These are phyloP conservation scores for Melanogrammus aeglefinus DNA, from an alignment of 2,797 vertebrate species.

Conservation along the genomic window DNA sequence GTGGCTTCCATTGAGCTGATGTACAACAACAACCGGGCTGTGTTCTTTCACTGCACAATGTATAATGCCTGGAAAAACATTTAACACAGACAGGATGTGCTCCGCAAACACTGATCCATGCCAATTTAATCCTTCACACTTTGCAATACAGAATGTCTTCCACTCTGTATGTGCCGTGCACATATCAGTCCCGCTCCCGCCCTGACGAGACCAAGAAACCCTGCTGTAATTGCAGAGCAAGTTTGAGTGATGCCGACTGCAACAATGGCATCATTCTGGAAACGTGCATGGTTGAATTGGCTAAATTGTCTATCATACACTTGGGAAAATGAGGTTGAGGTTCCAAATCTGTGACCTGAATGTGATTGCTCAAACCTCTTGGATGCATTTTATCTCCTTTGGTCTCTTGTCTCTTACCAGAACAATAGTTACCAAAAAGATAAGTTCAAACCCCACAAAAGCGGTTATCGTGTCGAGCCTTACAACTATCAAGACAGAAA, in stretches of 20 bases:
- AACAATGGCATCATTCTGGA: background rate
- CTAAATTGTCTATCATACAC: background rate
- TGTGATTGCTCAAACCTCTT: background rate
- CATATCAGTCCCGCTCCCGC: background rate
- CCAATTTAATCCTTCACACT: background rate
- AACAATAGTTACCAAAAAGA: background rate
- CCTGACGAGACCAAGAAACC: background rate
- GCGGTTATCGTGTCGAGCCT: background rate
- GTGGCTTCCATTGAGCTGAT: background rate
- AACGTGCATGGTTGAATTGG: background rate
- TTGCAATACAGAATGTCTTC: background rate
- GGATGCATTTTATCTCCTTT: background rate
- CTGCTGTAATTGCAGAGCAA: background rate
- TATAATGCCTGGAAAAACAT: background rate
- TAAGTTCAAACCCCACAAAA: background rate
- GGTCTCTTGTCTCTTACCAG: background rate
- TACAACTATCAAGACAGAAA: constrained; percentile 1
- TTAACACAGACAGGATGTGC: background rate
- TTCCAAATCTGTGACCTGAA: background rate
- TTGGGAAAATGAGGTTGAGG: background rate
- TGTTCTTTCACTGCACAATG: background rate
- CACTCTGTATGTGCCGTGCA: background rate
- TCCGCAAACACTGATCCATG: background rate
- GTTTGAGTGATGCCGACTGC: background rate
- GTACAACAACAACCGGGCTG: background rate